Percentiles rank a stretch among this genome's conserved stretches.
Evolutionary conservation across 2,888 invertebrate genomes (phyloP).

Genomic region (Patella depressa): DNA sequence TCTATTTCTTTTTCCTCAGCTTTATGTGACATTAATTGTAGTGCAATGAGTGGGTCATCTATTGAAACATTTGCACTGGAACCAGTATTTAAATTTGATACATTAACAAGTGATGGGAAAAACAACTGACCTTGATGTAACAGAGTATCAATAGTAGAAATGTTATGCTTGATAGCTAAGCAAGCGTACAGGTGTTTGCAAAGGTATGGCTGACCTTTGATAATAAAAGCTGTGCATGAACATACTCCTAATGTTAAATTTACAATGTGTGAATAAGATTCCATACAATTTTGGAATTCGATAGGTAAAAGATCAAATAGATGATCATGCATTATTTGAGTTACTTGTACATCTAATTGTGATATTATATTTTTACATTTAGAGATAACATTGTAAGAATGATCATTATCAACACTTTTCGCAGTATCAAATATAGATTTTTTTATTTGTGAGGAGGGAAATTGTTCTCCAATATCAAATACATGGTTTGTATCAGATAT

Average conservation of each 20-base stretch:
- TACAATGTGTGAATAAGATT: slow-evolving; percentile 1
- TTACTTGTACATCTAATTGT: not conserved
- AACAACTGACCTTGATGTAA: not conserved
- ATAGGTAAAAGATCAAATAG: not conserved
- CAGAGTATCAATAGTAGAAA: not conserved
- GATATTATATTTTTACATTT: slow-evolving; percentile 16
- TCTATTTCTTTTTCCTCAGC: not conserved
- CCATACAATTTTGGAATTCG: not conserved
- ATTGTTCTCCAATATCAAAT: not conserved
- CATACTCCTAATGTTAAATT: slow-evolving; percentile 22
- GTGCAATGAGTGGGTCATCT: no score
- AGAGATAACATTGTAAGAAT: slow-evolving; percentile 14
- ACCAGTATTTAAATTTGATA: no score
- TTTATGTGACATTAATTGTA: not conserved
- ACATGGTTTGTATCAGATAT: no score
- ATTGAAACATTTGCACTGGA: no score
- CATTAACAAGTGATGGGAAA: no score
- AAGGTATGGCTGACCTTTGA: slow-evolving; percentile 20
- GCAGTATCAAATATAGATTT: not conserved
- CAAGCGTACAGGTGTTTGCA: slow-evolving; percentile 21
- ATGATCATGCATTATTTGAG: not conserved
- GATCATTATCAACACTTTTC: slow-evolving; percentile 4
- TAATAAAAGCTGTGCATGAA: slow-evolving; percentile 18
- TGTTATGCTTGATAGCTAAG: not conserved
- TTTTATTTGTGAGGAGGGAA: not conserved